Conservation (phyloP, 2,888 invertebrate species). For the Drosophila picticornis region DNA sequence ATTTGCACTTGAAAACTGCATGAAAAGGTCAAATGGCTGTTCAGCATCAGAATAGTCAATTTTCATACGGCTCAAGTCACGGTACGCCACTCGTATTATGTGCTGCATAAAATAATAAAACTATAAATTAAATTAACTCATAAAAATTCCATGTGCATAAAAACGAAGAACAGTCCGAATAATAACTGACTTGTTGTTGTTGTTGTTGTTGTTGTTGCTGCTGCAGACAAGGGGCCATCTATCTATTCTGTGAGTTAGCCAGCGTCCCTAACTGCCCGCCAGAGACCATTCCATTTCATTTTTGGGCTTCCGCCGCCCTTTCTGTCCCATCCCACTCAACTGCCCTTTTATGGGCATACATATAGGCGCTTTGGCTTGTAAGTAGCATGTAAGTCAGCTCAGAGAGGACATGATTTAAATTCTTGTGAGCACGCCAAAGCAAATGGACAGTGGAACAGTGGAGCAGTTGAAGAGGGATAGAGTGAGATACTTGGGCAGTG, state of each 20-base stretch:
- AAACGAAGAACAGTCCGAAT: constrained; percentile 63
- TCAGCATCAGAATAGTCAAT: constrained; percentile 34
- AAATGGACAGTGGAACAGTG: constrained; percentile 50
- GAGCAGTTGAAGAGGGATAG: background rate
- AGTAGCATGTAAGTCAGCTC: constrained; percentile 76
- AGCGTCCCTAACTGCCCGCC: constrained; percentile 69
- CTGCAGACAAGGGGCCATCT: constrained; percentile 60
- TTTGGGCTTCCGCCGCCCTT: constrained; percentile 21
- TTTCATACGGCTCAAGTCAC: constrained; percentile 33
- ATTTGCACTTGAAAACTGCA: constrained; percentile 56
- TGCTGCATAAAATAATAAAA: constrained; percentile 84
- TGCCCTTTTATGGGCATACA: constrained; percentile 69
- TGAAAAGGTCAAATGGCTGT: constrained; percentile 21
- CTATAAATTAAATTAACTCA: constrained; percentile 85
- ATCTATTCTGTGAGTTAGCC: constrained; percentile 57
- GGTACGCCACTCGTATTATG: constrained; percentile 55
- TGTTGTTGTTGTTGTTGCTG: constrained; percentile 65
- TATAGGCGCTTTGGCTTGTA: constrained; percentile 80
- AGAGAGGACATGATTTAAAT: constrained; percentile 73
- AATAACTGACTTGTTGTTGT: constrained; percentile 65
- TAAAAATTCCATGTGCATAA: constrained; percentile 85
- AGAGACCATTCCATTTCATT: constrained; percentile 75
- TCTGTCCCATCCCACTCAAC: constrained; percentile 11
- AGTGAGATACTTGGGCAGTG: constrained; percentile 21
- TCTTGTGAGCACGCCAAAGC: constrained; percentile 74